Evolutionary conservation across 1,140 invertebrate genomes (phyloP), one percentile per base, ranked within the genome.

Genomic region (Lucilia sericata): DNA sequence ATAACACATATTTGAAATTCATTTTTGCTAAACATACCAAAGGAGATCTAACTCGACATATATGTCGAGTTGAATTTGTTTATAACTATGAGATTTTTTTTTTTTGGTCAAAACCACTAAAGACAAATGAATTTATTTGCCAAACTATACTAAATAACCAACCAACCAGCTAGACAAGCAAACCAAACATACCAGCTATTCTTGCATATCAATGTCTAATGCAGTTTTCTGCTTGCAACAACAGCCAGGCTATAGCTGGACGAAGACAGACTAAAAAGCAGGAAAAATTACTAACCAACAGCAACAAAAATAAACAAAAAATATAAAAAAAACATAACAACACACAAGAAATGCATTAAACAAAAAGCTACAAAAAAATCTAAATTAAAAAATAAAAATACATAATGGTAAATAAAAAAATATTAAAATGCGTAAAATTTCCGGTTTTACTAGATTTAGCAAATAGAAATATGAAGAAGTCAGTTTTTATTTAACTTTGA

Each of bases 391-490:
- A 19, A 70, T 25, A 25, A 49, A 21, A 49, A 80, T 80, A 51
- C n/a, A 80, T 42, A 80, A 78, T 78, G 42, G 34, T n/a, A 42
- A 47, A 47, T 17, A 36, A 19, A 30, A 30, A 30, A 34, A 19
- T n/a, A 47, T 19, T 19, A 80, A 80, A 80, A 80, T 80, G 76
- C 76, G 76, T 49, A 25, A 80, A 80, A 49, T 80, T 80, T 80
- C 76, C 76, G 42, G 76, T 80, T 80, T 80, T 51, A 80, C 76
- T 80, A 80, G 76, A 80, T 80, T 80, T 80, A 51, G 25, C 76
- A 49, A 80, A 80, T 80, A 80, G 76, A 80, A 49, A 76, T 76
- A 76, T 76, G 74, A 76, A 42, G 74, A 42, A 76, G 74, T 75
- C 12, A 55, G 51, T 55, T n/a, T 55, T 55, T 55, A 17, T 55